Evolutionary conservation across 2,797 vertebrate species (phyloP).

Genomic region (Gouania willdenowi): DNA sequence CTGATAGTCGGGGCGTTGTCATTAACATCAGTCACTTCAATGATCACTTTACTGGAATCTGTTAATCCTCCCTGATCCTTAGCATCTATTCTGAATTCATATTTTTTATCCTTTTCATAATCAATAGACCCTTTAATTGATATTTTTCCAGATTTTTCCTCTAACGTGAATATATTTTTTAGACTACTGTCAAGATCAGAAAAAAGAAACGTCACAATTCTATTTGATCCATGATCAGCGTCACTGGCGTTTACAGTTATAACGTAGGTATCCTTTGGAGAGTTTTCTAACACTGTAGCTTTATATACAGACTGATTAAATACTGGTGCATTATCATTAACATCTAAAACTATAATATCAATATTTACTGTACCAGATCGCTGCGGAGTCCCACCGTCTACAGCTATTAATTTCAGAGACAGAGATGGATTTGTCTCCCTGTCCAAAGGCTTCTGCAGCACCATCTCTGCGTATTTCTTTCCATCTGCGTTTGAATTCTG

Average conservation of each 20-base stretch:
- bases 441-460: constrained; percentile 66
- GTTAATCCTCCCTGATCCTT: constrained; percentile 50
- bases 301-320: constrained; percentile 59
- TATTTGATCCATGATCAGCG: constrained; percentile 31
- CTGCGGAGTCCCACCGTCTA: constrained; percentile 70
- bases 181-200: constrained; percentile 10
- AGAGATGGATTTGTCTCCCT: constrained; percentile 55
- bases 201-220: constrained; percentile 24
- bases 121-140: constrained; percentile 23
- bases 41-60: constrained; percentile 39
- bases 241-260: constrained; percentile 52
- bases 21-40: constrained; percentile 52
- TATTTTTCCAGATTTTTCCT: not conserved
- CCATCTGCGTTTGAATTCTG: constrained; percentile 55
- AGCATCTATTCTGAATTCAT: constrained; percentile 40
- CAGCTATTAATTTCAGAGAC: constrained; percentile 63
- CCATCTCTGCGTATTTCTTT: constrained; percentile 63
- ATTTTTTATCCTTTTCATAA: constrained; percentile 43
- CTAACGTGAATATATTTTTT: fast-evolving
- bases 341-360: constrained; percentile 61
- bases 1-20: constrained; percentile 43
- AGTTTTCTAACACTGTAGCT: constrained; percentile 36
- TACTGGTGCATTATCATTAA: constrained; percentile 65
- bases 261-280: constrained; percentile 13
- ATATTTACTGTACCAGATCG: constrained; percentile 68